Conservation (phyloP, 2,797 vertebrate species). For the Cottoperca gobio region DNA sequence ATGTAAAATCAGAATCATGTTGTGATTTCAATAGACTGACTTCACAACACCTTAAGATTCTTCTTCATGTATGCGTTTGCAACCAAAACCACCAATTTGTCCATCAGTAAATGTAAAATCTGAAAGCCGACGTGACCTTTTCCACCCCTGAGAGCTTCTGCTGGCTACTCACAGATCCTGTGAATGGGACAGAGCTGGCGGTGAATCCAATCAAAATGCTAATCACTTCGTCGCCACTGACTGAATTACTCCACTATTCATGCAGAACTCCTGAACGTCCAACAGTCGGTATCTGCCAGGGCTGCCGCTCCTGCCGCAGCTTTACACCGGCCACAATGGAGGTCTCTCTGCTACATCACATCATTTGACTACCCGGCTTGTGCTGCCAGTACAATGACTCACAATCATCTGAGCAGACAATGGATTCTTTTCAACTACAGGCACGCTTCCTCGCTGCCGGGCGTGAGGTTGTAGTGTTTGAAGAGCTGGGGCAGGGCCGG, state of each 20-base stretch:
- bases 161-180: constrained; percentile 46
- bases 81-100: background rate
- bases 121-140: constrained; percentile 22
- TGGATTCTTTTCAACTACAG: constrained; percentile 29
- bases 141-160: constrained; percentile 13
- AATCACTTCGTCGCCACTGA: constrained; percentile 49
- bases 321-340: constrained; percentile 67
- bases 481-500: constrained; percentile 49
- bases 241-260: constrained; percentile 61
- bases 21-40: background rate
- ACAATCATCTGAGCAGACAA: constrained; percentile 64
- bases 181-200: constrained; percentile 27
- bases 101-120: background rate
- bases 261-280: constrained; percentile 31
- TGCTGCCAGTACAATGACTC: constrained; percentile 63
- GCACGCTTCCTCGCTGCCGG: constrained; percentile 48
- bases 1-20: background rate
- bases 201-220: constrained; percentile 64
- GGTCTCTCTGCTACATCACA: constrained; percentile 50
- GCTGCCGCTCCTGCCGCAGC: constrained; percentile 64
- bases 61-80: background rate
- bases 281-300: constrained; percentile 36
- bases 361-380: constrained; percentile 54
- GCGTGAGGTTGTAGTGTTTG: constrained; percentile 55
- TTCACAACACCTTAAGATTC: background rate